Evolutionary conservation across 2,888 invertebrate species (phyloP).

Genomic region (Pegoplata infirma): DNA sequence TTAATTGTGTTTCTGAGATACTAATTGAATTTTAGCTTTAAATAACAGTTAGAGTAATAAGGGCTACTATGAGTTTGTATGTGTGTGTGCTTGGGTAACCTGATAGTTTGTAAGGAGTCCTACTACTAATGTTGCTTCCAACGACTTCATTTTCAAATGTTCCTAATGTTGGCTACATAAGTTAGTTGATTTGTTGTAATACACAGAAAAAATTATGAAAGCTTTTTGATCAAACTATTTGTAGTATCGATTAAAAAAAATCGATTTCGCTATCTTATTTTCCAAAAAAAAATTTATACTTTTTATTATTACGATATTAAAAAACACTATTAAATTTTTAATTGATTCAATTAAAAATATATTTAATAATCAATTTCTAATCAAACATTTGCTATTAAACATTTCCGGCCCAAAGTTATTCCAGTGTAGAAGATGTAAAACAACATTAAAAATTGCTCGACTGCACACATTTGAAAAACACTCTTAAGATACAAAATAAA

Average conservation of each 20-base stretch:
- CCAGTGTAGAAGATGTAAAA: not conserved
- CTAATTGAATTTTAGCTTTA: conserved; percentile 54
- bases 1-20: conserved; percentile 54
- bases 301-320: too few species aligned
- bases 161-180: not conserved
- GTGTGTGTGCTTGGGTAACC: conserved; percentile 23
- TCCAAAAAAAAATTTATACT: too few species aligned
- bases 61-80: too few species aligned
- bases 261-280: too few species aligned
- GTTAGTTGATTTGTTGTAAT: not conserved
- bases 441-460: conserved; percentile 11
- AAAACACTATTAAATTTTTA: too few species aligned
- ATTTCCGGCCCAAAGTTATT: too few species aligned
- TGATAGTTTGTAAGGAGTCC: conserved; percentile 23
- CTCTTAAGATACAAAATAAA: not conserved
- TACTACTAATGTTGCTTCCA: not conserved
- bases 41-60: conserved; percentile 32
- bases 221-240: too few species aligned
- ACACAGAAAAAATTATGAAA: too few species aligned
- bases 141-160: not conserved
- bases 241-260: too few species aligned
- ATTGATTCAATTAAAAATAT: too few species aligned
- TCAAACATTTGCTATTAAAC: too few species aligned
- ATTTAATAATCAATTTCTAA: too few species aligned
- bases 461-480: not conserved